Base-by-base conservation (phyloP, 2,113 vertebrate species). In the Tapirus terrestris region DNA sequence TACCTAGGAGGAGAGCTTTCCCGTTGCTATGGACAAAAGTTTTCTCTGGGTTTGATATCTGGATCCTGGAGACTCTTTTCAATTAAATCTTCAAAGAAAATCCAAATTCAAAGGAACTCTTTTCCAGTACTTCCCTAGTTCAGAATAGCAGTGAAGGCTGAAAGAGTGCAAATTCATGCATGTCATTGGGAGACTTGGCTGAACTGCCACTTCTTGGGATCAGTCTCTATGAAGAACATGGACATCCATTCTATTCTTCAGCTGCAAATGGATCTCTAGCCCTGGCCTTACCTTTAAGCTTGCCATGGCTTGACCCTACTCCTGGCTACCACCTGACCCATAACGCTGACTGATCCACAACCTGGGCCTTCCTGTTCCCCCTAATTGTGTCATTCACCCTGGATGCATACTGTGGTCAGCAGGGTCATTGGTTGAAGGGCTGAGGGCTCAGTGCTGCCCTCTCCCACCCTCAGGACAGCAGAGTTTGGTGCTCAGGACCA, bases 41-140 rank as follows among this genome's bases (percentile, higher is more conserved):
- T 75, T 94, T 80, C 29, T 88, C 53, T 91, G 70, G 23, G 25
- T 80, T 97, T 83, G 29, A 14, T n/a, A 67, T 83, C 51, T 80
- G 80, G 21, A 13, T 89, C 36, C 14, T 68, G 3, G 75, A 90
- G 79, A 72, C 23, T 53, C 56, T 53, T 39, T 88, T 75, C 60
- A 93, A 16, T 86, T 56, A 68, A 68, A 43, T 68, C 48, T 76
- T 96, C 72, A 95, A 94, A 89, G 81, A 95, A 65, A 85, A 45
- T 63, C 14, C 39, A 76, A 79, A 92, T 83, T n/a, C 70, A 92
- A 27, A 73, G 79, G 27, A 48, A 6, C 12, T 33, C 4, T 93
- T 92, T 93, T 29, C 11, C 18, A 83, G 27, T n/a, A 27, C 27
- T 51, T 73, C 27, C 27, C 14, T 2, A 36, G 12, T 23, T 29